Conservation (phyloP, 2,888 invertebrate species). For the Smittia sp. region DNA sequence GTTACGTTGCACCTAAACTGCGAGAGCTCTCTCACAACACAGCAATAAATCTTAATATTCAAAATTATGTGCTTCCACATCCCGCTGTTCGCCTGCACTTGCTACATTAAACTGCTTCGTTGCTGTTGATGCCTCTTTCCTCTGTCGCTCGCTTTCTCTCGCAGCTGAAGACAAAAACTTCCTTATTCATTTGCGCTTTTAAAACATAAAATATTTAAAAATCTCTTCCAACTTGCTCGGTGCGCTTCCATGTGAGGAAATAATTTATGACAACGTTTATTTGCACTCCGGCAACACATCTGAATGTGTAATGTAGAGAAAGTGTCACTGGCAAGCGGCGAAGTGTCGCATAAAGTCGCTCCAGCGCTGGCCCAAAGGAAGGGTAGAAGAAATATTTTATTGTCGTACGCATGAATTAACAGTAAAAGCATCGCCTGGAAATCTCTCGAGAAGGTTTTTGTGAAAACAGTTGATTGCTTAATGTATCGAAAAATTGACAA, state of each 20-base stretch:
- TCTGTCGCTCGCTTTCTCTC: not conserved
- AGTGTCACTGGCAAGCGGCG: constrained; percentile 4
- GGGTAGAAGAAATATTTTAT: constrained; percentile 19
- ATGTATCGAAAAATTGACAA: constrained; percentile 40
- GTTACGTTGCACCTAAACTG: constrained; percentile 10
- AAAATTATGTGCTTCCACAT: constrained; percentile 35
- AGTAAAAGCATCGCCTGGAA: not conserved
- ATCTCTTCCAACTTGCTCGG: constrained; percentile 21
- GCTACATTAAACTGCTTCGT: not conserved
- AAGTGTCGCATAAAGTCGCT: not conserved
- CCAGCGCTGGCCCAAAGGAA: not conserved
- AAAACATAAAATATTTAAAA: constrained; percentile 38
- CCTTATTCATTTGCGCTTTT: constrained; percentile 16
- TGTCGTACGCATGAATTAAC: constrained; percentile 22
- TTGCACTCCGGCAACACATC: constrained; percentile 9
- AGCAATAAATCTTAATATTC: constrained; percentile 36
- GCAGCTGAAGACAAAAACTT: not conserved
- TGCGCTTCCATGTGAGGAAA: constrained; percentile 22
- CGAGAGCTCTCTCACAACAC: not conserved
- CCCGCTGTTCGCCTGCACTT: constrained; percentile 7
- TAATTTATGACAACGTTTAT: constrained; percentile 36
- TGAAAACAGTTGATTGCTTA: constrained; percentile 39
- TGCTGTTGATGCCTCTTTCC: not conserved
- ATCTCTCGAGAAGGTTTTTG: not conserved
- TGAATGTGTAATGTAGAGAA: not conserved